Evolutionary conservation across 2,797 vertebrate species (phyloP).

Genomic region (Eurystomus glaucurus): DNA sequence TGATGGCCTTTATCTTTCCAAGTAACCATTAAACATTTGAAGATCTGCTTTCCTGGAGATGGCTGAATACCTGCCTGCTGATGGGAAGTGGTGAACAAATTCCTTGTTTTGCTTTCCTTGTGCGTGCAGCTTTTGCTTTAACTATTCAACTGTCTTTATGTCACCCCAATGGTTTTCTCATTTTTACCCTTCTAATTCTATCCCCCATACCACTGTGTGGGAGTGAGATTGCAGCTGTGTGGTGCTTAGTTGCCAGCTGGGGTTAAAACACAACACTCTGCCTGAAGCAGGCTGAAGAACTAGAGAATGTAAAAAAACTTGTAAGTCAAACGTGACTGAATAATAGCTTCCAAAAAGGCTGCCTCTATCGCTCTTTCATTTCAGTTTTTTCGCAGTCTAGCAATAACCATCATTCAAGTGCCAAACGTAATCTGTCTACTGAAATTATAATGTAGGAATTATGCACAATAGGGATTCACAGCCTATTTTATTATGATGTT

Average conservation of each 20-base stretch:
- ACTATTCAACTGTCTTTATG: neutral
- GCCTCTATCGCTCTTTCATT: conserved; percentile 15
- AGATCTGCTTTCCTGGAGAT: neutral
- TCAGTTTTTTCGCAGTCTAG: conserved; percentile 42
- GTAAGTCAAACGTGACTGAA: conserved; percentile 20
- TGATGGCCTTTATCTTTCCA: accelerated
- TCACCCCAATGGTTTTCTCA: accelerated
- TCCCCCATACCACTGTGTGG: no score
- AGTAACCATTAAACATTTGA: accelerated
- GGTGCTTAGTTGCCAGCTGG: accelerated
- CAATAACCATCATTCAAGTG: conserved; percentile 59
- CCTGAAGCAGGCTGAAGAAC: neutral
- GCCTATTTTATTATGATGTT: conserved; percentile 44
- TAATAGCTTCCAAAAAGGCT: conserved; percentile 2
- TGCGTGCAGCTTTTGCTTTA: accelerated
- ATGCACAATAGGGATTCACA: conserved; percentile 51
- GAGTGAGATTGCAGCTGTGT: accelerated
- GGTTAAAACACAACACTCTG: neutral
- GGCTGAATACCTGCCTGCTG: neutral
- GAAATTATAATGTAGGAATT: conserved; percentile 58
- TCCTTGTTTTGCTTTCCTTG: neutral
- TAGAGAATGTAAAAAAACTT: neutral
- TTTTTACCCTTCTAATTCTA: neutral
- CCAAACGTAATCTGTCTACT: conserved; percentile 28
- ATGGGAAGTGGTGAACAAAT: neutral